phyloP scores from a whole-genome alignment of 2,797 vertebrate genomes.

The Sternotherus odoratus region DNA sequence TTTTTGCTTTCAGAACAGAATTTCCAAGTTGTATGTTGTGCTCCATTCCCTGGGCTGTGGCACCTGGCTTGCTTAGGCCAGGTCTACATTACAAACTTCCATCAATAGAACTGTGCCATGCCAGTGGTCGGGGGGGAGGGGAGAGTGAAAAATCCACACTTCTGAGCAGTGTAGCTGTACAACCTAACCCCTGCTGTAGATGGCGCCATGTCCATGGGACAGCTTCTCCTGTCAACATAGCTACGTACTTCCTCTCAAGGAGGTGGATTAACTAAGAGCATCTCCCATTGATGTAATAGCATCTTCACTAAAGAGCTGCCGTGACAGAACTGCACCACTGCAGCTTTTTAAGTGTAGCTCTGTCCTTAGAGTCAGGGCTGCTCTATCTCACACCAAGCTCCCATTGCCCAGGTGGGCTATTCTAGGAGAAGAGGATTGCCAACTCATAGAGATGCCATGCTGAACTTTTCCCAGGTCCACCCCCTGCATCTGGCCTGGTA shows the following conservation, averaged over 20 bases:
- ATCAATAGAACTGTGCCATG: background rate
- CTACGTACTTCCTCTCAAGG: fast-evolving
- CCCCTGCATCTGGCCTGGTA: background rate
- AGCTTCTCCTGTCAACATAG: background rate
- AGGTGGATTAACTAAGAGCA: background rate
- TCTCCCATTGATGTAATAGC: background rate
- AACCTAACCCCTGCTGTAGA: background rate
- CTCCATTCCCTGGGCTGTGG: background rate
- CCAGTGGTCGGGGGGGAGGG: no score
- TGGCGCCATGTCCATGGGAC: background rate
- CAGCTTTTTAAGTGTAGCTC: background rate
- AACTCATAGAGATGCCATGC: background rate
- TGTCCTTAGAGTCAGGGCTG: background rate
- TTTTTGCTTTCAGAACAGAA: background rate
- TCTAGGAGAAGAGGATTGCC: background rate
- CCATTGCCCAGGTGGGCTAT: background rate
- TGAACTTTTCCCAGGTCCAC: background rate
- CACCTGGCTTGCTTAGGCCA: background rate
- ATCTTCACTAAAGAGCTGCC: background rate
- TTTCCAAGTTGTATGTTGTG: background rate
- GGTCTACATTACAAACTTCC: no score
- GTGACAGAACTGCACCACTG: background rate
- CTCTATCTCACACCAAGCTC: background rate
- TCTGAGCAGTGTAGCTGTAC: background rate
- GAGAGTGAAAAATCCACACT: background rate